Evolutionary conservation across 2,113 vertebrate species (phyloP).

Genomic region (Pterocles gutturalis): DNA sequence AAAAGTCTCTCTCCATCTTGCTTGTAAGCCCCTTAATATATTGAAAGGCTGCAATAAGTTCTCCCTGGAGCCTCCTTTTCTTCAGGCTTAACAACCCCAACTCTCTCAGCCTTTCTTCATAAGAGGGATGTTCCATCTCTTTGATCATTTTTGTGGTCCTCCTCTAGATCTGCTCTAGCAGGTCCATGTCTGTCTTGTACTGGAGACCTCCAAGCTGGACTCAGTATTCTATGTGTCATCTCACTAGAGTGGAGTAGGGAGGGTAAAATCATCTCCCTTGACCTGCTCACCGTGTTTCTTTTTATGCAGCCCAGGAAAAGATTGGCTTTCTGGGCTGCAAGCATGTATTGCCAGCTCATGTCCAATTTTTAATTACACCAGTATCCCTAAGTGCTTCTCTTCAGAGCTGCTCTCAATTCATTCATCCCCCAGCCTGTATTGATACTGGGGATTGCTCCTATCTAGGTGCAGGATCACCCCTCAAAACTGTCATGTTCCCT

Average conservation of each 20-base stretch:
- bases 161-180: rapidly evolving
- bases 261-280: not conserved
- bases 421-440: not conserved
- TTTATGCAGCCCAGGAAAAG: not conserved
- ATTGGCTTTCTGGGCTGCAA: not conserved
- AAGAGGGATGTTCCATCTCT: not conserved
- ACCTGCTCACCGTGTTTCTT: not conserved
- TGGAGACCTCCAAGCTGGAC: not conserved
- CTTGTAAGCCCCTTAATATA: not conserved
- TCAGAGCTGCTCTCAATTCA: not conserved
- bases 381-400: not conserved
- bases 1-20: not conserved
- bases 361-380: not conserved
- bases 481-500: too few relatives aligned
- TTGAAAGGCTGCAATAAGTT: not conserved
- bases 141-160: not conserved
- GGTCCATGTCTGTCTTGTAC: not conserved
- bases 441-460: not conserved
- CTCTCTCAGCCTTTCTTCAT: not conserved
- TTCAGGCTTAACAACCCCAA: not conserved
- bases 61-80: not conserved
- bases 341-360: rapidly evolving
- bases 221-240: not conserved
- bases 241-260: rapidly evolving
- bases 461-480: not conserved